phyloP scores from a whole-genome alignment of 2,888 invertebrate species.

The Arge pagana region DNA sequence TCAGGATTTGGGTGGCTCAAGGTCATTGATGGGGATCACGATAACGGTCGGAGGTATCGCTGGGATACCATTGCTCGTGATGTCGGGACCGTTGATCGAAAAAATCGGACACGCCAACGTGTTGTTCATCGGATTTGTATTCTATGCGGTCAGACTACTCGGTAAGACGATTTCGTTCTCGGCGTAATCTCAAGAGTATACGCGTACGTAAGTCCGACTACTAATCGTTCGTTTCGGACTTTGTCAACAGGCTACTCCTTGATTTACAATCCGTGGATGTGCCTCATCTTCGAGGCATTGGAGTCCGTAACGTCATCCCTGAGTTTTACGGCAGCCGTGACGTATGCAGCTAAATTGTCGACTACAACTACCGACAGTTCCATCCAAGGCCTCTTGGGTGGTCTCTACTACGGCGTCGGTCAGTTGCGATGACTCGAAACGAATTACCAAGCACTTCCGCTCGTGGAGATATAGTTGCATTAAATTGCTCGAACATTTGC shows the following conservation, averaged over 20 bases:
- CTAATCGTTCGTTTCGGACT: neutral
- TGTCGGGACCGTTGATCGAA: conserved; percentile 77
- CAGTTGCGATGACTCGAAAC: no score
- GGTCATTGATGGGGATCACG: conserved; percentile 79
- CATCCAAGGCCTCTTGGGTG: conserved; percentile 77
- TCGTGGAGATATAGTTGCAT: no score
- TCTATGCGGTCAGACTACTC: conserved; percentile 73
- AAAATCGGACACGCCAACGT: conserved; percentile 78
- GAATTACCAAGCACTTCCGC: no score
- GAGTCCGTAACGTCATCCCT: conserved; percentile 77
- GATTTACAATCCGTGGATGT: conserved; percentile 77
- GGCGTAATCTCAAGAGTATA: neutral
- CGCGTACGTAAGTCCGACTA: neutral
- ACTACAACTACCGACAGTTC: conserved; percentile 76
- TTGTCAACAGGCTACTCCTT: conserved; percentile 71
- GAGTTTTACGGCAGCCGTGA: conserved; percentile 77
- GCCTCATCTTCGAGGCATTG: conserved; percentile 76
- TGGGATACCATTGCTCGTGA: conserved; percentile 74
- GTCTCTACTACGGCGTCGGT: conserved; percentile 81
- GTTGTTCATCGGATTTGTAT: conserved; percentile 75
- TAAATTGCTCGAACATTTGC: no score
- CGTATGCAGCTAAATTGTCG: conserved; percentile 75
- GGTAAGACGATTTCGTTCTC: conserved; percentile 59
- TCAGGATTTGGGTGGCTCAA: conserved; percentile 76
- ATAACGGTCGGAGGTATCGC: conserved; percentile 78